Base-by-base conservation (phyloP, 2,888 invertebrate species). In the Luperina nickerlii region DNA sequence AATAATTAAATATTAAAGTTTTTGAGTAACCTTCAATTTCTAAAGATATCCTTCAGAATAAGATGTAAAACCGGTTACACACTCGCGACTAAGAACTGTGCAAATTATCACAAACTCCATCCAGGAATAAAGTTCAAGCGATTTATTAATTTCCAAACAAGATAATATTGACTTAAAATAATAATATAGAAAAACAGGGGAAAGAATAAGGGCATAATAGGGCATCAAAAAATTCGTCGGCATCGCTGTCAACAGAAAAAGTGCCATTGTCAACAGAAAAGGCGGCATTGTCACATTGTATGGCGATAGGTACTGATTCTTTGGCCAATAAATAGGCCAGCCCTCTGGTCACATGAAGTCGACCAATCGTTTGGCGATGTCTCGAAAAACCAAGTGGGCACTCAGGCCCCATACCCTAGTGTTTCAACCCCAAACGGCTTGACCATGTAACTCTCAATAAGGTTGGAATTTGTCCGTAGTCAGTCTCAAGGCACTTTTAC, bases 21-120 rank as follows among this genome's bases (percentile, higher is more conserved):
- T 63, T 74, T 42, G 7, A 60, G 65, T 65, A 65, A 68, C 67
- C 74, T 63, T 74, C n/a, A 45, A 83, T 20, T 38, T 54, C 0
- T n/a, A 5, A 60, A 65, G 62, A 60, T 32, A 84, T 51, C 68
- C 51, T 84, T 78, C 32, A 78, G 11, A 60, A 42, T 69, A 1
- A 5, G 9, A 38, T 51, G 1, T 32, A 54, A 75, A 32, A 82
- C 76, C 82, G 18, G 75, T 62, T 62, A n/a, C 60, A 75, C 20
- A 82, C 51, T 24, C 18, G 20, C 4, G 20, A 9, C 7, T 13
- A 6, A 66, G 51, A n/a, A n/a, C 15, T 54, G 18, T 2, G 42
- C 20, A 18, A 62, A 27, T 62, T 79, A 24, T 60, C 60, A 48
- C 18, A 65, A 18, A 27, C n/a, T 79, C 7, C 60, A 42, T 60